phyloP scores from a whole-genome alignment of 2,888 invertebrate species.

The Drosophila histrio region DNA sequence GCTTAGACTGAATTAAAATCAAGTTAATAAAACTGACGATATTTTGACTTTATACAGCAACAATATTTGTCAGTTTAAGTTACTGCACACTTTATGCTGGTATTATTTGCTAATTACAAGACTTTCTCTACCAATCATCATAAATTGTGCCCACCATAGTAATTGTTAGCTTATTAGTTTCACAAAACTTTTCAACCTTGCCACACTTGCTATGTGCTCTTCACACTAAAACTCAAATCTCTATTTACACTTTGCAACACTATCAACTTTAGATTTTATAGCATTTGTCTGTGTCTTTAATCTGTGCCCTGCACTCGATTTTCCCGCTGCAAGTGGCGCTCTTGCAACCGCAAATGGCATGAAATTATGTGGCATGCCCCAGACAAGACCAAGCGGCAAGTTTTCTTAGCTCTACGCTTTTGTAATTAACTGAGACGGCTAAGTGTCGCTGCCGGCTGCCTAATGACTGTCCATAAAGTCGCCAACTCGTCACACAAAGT shows the following conservation, averaged over 20 bases:
- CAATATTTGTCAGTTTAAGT: too few relatives aligned
- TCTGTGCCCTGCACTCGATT: slow-evolving; percentile 26
- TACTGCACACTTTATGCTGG: too few relatives aligned
- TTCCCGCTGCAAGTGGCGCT: slow-evolving; percentile 27
- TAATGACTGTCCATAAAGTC: slow-evolving; percentile 81
- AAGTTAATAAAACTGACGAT: too few relatives aligned
- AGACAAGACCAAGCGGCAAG: slow-evolving; percentile 13
- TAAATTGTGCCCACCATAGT: neutral
- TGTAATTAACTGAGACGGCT: slow-evolving; percentile 73
- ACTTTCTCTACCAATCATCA: neutral
- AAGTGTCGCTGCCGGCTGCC: slow-evolving; percentile 72
- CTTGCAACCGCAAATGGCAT: slow-evolving; percentile 64
- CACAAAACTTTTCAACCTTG: neutral
- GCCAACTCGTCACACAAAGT: slow-evolving; percentile 47
- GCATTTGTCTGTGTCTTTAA: slow-evolving; percentile 1
- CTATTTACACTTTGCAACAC: slow-evolving; percentile 18
- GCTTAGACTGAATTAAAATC: too few relatives aligned
- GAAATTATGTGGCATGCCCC: slow-evolving; percentile 61
- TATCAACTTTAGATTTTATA: neutral
- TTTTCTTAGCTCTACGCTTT: slow-evolving; percentile 35
- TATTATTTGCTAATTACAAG: neutral
- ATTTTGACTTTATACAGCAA: too few relatives aligned
- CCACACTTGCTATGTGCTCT: neutral
- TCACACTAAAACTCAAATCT: neutral
- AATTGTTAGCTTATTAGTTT: neutral